These are phyloP conservation scores for Lasius platythorax DNA, from an alignment of 2,888 invertebrate species.

Conservation along the genomic window DNA sequence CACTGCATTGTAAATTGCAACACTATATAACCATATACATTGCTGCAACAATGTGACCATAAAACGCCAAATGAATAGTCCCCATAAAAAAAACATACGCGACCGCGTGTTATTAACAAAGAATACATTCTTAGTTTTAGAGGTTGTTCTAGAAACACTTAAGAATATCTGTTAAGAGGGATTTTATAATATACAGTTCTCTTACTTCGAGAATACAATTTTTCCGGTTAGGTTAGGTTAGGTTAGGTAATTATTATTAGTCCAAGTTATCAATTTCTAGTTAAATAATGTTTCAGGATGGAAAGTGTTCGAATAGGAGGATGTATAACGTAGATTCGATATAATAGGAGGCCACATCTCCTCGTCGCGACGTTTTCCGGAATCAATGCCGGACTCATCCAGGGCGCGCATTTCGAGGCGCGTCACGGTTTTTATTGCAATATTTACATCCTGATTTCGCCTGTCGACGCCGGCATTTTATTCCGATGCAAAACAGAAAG, in stretches of 20 bases:
- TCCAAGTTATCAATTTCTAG: not conserved
- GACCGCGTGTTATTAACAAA: too few relatives aligned
- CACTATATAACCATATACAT: too few relatives aligned
- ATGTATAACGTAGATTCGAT: not conserved
- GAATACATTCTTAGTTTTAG: too few relatives aligned
- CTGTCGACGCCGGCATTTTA: conserved; percentile 40
- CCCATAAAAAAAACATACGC: too few relatives aligned
- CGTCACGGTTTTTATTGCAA: conserved; percentile 50
- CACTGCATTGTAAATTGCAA: too few relatives aligned
- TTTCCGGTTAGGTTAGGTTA: too few relatives aligned
- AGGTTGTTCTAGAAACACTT: too few relatives aligned
- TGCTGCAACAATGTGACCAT: too few relatives aligned
- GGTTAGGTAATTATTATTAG: not conserved
- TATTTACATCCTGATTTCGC: conserved; percentile 55
- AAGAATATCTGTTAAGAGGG: too few relatives aligned
- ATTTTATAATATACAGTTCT: too few relatives aligned
- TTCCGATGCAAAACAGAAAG: conserved; percentile 47
- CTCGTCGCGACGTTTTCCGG: not conserved
- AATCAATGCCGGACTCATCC: conserved; percentile 22
- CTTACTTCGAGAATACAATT: too few relatives aligned
- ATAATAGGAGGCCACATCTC: not conserved
- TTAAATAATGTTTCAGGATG: not conserved
- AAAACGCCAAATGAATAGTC: too few relatives aligned
- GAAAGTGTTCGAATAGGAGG: not conserved
- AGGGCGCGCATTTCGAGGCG: not conserved